These are phyloP conservation scores for Phymorhynchus buccinoides DNA, from an alignment of 1,140 invertebrate species.

Conservation along the genomic window DNA sequence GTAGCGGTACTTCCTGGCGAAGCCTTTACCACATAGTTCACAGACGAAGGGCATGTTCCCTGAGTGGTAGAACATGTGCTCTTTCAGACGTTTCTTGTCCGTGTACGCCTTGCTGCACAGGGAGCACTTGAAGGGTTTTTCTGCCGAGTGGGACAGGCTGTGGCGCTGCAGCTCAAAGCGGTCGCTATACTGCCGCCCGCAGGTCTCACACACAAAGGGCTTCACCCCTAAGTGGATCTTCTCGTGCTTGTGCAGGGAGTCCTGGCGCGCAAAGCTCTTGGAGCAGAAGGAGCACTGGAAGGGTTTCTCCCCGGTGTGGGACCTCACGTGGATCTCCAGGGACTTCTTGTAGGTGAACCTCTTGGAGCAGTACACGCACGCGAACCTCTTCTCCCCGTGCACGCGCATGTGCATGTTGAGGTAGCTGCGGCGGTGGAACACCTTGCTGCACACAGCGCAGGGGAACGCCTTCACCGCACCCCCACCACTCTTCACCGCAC, in stretches of 20 bases:
- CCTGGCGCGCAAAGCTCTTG: conserved; percentile 40
- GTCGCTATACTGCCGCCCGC: conserved; percentile 29
- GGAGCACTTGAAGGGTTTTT: conserved; percentile 41
- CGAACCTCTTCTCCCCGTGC: conserved; percentile 69
- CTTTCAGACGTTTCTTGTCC: conserved; percentile 16
- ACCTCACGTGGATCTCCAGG: conserved; percentile 39
- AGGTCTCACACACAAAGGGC: conserved; percentile 33
- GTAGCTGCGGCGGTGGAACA: conserved; percentile 23
- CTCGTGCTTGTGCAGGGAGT: conserved; percentile 30
- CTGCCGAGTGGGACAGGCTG: conserved; percentile 29
- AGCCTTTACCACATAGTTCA: conserved; percentile 42
- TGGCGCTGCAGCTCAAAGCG: conserved; percentile 36
- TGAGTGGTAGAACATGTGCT: conserved; percentile 32
- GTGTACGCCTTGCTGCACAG: conserved; percentile 39
- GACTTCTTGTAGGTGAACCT: conserved; percentile 65
- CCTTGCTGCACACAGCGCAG: conserved; percentile 15
- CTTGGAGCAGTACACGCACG: conserved; percentile 68
- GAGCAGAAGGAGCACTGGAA: conserved; percentile 42
- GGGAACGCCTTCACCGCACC: neutral
- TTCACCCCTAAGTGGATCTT: conserved; percentile 33
- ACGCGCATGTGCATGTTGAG: conserved; percentile 29
- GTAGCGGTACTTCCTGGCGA: conserved; percentile 67
- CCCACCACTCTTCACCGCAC: neutral
- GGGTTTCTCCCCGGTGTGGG: conserved; percentile 49
- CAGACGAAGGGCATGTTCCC: conserved; percentile 41